phyloP scores from a whole-genome alignment of 2,797 vertebrate species.

The Scolopax bukidnonensis region DNA sequence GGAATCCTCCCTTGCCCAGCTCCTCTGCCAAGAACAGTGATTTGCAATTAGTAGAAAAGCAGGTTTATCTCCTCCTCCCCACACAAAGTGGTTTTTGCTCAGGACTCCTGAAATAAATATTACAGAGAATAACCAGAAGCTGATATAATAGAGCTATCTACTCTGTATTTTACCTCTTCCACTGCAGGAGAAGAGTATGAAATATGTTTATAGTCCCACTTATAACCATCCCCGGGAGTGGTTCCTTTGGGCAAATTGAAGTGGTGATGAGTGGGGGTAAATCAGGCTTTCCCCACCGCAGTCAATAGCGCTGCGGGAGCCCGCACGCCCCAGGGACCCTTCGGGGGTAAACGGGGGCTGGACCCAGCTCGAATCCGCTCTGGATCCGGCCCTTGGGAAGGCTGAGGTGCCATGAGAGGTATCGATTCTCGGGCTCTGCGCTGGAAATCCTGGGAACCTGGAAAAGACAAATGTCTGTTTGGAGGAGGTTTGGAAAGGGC shows the following conservation, averaged over 20 bases:
- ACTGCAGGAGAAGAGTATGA: neutral
- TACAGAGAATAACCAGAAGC: neutral
- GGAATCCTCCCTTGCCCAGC: neutral
- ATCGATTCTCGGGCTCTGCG: neutral
- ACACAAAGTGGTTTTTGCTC: neutral
- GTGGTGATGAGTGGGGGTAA: neutral
- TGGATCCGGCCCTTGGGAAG: neutral
- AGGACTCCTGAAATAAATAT: conserved; percentile 23
- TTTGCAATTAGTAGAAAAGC: conserved; percentile 19
- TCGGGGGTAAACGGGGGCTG: neutral
- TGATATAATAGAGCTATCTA: conserved; percentile 5
- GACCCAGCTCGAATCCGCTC: neutral
- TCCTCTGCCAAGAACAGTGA: neutral
- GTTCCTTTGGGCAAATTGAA: conserved; percentile 9
- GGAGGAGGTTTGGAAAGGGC: conserved; percentile 17
- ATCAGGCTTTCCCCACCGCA: neutral
- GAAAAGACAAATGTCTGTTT: conserved; percentile 1
- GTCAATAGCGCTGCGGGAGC: neutral
- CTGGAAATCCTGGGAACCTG: neutral
- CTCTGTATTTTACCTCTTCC: conserved; percentile 16
- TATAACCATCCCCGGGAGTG: neutral
- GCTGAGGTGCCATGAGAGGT: neutral
- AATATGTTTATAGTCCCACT: conserved; percentile 49
- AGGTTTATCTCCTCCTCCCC: conserved; percentile 20
- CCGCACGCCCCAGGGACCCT: neutral